These are phyloP conservation scores for Selene dorsalis DNA, from an alignment of 2,797 vertebrate species.

Conservation along the genomic window DNA sequence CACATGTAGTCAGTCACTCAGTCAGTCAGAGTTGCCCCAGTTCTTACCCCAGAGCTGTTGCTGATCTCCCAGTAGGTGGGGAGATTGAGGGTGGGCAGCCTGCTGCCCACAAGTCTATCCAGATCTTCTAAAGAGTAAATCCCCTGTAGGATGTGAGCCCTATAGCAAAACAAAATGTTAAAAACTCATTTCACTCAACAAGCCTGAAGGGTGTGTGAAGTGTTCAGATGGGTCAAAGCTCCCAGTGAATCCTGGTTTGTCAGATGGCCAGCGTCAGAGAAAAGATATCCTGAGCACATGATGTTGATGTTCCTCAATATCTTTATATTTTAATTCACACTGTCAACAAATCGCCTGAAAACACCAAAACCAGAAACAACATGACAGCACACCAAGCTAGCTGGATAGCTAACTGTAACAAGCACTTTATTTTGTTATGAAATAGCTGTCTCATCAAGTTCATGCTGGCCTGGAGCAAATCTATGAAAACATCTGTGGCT, in stretches of 20 bases:
- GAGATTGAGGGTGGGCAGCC: slow-evolving; percentile 84
- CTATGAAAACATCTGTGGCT: background rate
- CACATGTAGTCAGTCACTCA: background rate
- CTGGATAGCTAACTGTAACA: no score
- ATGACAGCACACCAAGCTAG: no score
- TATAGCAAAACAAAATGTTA: slow-evolving; percentile 61
- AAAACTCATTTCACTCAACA: background rate
- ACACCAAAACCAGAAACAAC: no score
- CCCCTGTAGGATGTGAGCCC: slow-evolving; percentile 89
- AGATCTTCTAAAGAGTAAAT: slow-evolving; percentile 88
- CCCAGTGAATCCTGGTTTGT: no score
- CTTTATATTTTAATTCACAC: no score
- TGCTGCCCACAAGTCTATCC: slow-evolving; percentile 72
- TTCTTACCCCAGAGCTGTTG: slow-evolving; percentile 81
- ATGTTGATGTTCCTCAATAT: no score
- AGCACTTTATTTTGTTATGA: no score
- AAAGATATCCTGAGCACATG: no score
- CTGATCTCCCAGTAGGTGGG: slow-evolving; percentile 86
- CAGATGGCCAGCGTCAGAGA: no score
- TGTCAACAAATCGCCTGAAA: no score
- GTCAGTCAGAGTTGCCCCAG: background rate
- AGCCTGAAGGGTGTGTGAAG: no score
- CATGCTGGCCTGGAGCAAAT: background rate
- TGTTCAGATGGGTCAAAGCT: no score
- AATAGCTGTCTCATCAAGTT: background rate